A percentile compares a stretch with the other conserved stretches of the same genome.
phyloP scores from a whole-genome alignment of 2,888 invertebrate species.

The Lutraria lutraria region DNA sequence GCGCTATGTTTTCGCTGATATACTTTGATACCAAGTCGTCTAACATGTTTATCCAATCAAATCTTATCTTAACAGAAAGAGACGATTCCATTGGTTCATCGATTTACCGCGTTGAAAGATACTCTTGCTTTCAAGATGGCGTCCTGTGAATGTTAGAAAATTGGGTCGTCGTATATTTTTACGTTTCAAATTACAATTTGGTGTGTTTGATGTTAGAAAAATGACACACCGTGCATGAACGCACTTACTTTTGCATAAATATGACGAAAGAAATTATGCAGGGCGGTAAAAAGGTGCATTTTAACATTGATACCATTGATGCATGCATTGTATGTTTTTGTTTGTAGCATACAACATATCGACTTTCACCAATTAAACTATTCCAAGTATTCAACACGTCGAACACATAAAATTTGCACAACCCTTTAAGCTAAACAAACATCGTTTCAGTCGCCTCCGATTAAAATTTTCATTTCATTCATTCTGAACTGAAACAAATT shows the following conservation, averaged over 20 bases:
- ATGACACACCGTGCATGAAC: constrained; percentile 14
- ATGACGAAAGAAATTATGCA: neutral
- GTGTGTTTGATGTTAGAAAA: neutral
- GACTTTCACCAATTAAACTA: neutral
- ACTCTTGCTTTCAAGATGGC: constrained; percentile 37
- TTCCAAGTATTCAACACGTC: too few relatives aligned
- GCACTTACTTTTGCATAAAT: neutral
- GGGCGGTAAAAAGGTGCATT: neutral
- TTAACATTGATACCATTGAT: neutral
- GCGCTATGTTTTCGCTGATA: constrained; percentile 31
- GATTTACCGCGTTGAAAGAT: constrained; percentile 17
- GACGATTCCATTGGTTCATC: constrained; percentile 43
- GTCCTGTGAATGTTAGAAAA: constrained; percentile 25
- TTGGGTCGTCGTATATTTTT: constrained; percentile 26
- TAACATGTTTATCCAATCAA: constrained; percentile 38
- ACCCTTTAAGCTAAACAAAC: too few relatives aligned
- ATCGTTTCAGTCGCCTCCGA: too few relatives aligned
- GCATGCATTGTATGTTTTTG: neutral
- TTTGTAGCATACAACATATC: neutral
- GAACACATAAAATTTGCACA: too few relatives aligned
- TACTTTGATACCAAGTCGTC: constrained; percentile 43
- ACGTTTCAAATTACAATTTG: constrained; percentile 8
- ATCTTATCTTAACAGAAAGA: constrained; percentile 35
- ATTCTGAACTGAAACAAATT: too few relatives aligned
- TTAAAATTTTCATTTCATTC: too few relatives aligned